Conservation (phyloP, 2,797 vertebrate genomes). For the Kryptopterus vitreolus region DNA sequence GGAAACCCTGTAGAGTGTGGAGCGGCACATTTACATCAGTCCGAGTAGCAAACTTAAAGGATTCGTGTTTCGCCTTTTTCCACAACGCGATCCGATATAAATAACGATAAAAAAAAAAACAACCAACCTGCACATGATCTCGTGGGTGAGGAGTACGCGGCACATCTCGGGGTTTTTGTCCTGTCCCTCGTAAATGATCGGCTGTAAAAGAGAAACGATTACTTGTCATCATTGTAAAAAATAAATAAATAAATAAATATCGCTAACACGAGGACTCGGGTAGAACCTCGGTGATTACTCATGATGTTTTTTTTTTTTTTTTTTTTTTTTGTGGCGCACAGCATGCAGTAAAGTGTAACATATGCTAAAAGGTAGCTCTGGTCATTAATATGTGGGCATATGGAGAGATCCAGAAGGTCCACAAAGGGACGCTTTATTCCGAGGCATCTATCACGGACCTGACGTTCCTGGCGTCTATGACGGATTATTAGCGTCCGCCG, state of each 20-base stretch:
- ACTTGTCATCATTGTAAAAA: neutral
- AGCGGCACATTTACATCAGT: conserved; percentile 29
- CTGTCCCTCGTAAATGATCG: conserved; percentile 90
- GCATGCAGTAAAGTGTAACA: conserved; percentile 50
- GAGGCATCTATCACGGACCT: conserved; percentile 60
- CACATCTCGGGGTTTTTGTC: conserved; percentile 96
- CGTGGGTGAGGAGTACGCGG: conserved; percentile 87
- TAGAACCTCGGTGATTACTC: conserved; percentile 46
- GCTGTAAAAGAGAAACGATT: conserved; percentile 60
- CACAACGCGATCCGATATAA: neutral
- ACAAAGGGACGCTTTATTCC: conserved; percentile 45
- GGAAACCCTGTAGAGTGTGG: conserved; percentile 45
- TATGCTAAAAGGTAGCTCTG: conserved; percentile 55
- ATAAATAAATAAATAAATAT: conserved; percentile 1
- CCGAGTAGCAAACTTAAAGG: conserved; percentile 40
- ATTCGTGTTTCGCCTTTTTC: neutral
- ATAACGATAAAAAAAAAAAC: too few species aligned
- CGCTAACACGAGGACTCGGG: neutral
- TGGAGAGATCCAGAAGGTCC: conserved; percentile 43
- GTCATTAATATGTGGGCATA: conserved; percentile 40
- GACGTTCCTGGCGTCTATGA: conserved; percentile 68
- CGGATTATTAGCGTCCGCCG: conserved; percentile 64
- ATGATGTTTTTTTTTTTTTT: too few species aligned
- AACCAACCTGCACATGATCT: conserved; percentile 94
- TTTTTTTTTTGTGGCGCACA: conserved; percentile 36